Conservation (phyloP, 2,113 vertebrate species). For the Prunella himalayana region DNA sequence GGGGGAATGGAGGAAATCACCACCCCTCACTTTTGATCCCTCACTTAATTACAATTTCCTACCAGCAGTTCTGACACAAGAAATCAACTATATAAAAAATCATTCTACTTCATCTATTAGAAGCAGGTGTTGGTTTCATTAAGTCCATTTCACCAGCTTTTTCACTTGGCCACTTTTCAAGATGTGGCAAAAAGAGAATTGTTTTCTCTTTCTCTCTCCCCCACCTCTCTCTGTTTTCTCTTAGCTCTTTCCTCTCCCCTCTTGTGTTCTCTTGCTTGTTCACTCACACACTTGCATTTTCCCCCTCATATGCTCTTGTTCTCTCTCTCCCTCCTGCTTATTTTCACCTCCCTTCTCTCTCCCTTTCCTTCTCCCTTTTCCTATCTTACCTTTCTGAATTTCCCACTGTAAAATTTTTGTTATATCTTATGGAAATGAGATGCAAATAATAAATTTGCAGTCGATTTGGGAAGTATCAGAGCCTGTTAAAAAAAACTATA, state of each 20-base stretch:
- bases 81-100: not conserved
- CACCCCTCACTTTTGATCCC: not conserved
- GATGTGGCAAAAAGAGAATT: not conserved
- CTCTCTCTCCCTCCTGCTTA: not conserved
- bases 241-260: not conserved
- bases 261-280: rapidly evolving
- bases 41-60: not conserved
- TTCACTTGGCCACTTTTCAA: not conserved
- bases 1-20: not conserved
- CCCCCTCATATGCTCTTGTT: rapidly evolving
- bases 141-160: not conserved
- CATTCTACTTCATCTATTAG: not conserved
- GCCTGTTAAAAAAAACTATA: not conserved
- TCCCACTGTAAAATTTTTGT: not conserved
- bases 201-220: not conserved
- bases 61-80: not conserved
- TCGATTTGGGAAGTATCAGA: not conserved
- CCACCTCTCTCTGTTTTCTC: not conserved
- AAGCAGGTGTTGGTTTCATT: not conserved
- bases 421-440: not conserved
- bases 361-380: not conserved
- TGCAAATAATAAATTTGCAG: not conserved
- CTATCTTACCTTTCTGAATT: not conserved
- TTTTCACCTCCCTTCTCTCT: not conserved
- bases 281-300: not conserved